Evolutionary conservation across 2,888 invertebrate species (phyloP).

Genomic region (Gnatocerus cornutus): DNA sequence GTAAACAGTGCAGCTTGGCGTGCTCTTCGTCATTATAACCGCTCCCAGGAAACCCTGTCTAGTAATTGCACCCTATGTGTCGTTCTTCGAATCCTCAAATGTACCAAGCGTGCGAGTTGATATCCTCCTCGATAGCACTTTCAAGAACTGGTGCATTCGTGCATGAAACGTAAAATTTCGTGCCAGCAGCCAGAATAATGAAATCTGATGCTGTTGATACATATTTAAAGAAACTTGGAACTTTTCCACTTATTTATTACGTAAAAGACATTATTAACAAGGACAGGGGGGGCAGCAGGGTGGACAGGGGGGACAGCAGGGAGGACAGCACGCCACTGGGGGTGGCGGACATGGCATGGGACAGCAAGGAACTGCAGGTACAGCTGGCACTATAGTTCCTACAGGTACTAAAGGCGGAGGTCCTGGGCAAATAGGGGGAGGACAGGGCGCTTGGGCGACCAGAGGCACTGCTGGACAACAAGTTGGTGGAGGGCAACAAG

Average conservation of each 20-base stretch:
- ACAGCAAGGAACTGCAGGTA: conserved; percentile 55
- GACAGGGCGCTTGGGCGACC: conserved; percentile 62
- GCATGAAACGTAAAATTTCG: conserved; percentile 35
- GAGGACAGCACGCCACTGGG: conserved; percentile 56
- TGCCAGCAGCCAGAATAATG: conserved; percentile 11
- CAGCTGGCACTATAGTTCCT: conserved; percentile 57
- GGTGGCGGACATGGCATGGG: conserved; percentile 60
- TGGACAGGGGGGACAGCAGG: conserved; percentile 53
- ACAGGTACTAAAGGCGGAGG: conserved; percentile 63
- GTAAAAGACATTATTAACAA: conserved; percentile 41
- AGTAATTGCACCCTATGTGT: conserved; percentile 18
- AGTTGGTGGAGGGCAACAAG: conserved; percentile 47
- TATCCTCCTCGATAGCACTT: conserved; percentile 29
- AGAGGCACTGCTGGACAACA: conserved; percentile 60
- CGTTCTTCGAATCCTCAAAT: conserved; percentile 17
- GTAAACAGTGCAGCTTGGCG: conserved; percentile 6
- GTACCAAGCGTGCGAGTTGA: conserved; percentile 25
- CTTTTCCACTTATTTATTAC: conserved; percentile 16
- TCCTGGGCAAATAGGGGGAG: conserved; percentile 61
- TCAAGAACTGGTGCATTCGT: conserved; percentile 32
- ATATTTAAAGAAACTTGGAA: conserved; percentile 1
- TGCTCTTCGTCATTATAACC: conserved; percentile 12
- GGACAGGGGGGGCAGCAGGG: conserved; percentile 52
- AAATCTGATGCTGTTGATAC: conserved; percentile 6
- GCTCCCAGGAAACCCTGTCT: neutral